A percentile compares a stretch with the other conserved stretches of the same genome.
Conservation (phyloP, 2,113 vertebrate species). For the Petroica traversi region DNA sequence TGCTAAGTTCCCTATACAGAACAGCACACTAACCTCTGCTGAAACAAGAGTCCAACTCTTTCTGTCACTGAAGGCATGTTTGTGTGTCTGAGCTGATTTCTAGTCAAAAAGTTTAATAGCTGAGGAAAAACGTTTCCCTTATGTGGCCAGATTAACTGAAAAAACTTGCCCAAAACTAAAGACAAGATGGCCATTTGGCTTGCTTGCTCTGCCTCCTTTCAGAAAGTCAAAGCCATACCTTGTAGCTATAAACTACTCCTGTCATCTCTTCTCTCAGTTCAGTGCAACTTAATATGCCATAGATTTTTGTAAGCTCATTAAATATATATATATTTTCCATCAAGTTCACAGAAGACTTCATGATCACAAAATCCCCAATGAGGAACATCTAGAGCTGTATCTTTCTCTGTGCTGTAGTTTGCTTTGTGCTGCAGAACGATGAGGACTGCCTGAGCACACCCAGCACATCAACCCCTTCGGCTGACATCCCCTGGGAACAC, state of each 20-base stretch:
- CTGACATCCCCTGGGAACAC: neutral
- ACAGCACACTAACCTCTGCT: neutral
- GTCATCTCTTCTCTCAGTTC: neutral
- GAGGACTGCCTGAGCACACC: neutral
- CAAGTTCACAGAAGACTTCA: neutral
- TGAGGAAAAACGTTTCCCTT: neutral
- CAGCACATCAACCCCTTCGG: rapidly evolving
- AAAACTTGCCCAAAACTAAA: neutral
- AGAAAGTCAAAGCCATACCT: neutral
- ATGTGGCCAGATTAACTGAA: neutral
- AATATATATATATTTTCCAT: conserved; percentile 4
- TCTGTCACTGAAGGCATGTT: neutral
- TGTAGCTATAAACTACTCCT: neutral
- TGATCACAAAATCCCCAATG: neutral
- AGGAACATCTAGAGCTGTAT: neutral
- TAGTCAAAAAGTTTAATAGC: neutral
- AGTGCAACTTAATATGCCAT: neutral
- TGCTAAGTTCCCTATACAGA: neutral
- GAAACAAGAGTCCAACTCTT: neutral
- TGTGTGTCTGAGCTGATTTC: neutral
- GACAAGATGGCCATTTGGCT: neutral
- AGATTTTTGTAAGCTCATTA: conserved; percentile 24
- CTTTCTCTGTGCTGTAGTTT: neutral
- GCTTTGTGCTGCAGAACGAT: neutral
- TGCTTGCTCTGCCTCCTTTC: neutral